Base-by-base conservation (phyloP, 1,140 invertebrate species). In the Holotrichia oblita region DNA sequence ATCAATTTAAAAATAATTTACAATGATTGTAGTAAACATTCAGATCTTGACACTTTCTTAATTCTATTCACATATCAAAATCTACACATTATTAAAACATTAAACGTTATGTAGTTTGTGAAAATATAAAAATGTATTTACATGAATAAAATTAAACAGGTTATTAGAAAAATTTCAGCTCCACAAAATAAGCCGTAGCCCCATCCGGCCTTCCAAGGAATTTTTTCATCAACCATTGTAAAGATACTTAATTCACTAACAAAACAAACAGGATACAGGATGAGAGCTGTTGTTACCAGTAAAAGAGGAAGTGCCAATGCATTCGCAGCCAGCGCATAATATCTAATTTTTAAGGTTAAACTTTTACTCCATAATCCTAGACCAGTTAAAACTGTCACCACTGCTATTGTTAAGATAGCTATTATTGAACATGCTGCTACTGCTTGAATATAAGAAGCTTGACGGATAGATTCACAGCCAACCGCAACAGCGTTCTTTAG, bases 141-240 rank as follows among this genome's bases (percentile, higher is more conserved):
- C 61, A 69, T 69, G 7, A 69, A 69, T 34, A 69, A 34, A 10
- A 69, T 69, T 12, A 69, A 6, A 6, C 20, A 69, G 17, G n/a
- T 20, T 8, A 69, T 69, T 20, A 69, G 10, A 27, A 69, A 69
- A 22, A 69, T 8, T 69, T 34, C 61, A 6, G 61, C 20, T 24
- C 61, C 61, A 27, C 61, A 69, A 69, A 10, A 69, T 69, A 69
- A 8, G 6, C 61, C 61, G 27, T 69, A 69, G 17, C 61, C 61
- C 61, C 61, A 69, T 22, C 61, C 61, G 7, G 12, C 22, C 8
- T 8, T 6, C 61, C 61, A 69, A 10, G 61, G 22, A 22, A 69
- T 69, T 22, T 6, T 27, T 69, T 7, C 7, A 20, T 34, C 27
- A 20, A 24, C 12, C 4, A 34, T 34, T 34, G 61, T 9, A 14